A percentile compares a stretch with the other conserved stretches of the same genome.
Evolutionary conservation across 2,888 invertebrate genomes (phyloP).

Genomic region (Litoditis marina): DNA sequence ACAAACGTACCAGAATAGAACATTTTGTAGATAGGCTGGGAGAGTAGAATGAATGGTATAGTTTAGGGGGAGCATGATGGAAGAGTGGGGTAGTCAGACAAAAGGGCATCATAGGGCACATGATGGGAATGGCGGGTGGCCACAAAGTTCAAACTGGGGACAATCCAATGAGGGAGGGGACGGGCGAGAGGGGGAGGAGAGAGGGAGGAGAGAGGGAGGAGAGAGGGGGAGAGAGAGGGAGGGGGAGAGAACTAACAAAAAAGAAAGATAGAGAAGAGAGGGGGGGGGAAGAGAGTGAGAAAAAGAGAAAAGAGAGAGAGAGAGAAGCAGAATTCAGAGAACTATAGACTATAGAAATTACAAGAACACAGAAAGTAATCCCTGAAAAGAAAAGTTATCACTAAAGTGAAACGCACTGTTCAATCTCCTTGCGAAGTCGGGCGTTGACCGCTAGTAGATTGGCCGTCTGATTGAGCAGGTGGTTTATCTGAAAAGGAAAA

Average conservation of each 20-base stretch:
- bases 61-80: no score
- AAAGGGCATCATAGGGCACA: no score
- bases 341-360: no score
- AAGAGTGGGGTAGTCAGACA: no score
- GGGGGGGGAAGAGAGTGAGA: background rate
- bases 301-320: background rate
- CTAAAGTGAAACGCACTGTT: slow-evolving; percentile 22
- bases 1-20: no score
- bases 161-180: background rate
- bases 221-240: background rate
- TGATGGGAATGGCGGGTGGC: no score
- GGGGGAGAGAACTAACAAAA: background rate
- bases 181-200: background rate
- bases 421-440: slow-evolving; percentile 38
- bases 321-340: background rate
- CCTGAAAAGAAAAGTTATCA: background rate
- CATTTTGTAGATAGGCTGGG: no score
- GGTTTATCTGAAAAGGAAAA: slow-evolving; percentile 19
- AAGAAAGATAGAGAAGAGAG: background rate
- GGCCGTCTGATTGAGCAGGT: slow-evolving; percentile 33
- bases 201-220: background rate
- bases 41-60: no score
- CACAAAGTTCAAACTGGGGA: background rate
- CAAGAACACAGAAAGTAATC: no score
- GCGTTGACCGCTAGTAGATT: slow-evolving; percentile 40